Base-by-base conservation (phyloP, 2,888 invertebrate genomes). In the Netelia fuscicornis region DNA sequence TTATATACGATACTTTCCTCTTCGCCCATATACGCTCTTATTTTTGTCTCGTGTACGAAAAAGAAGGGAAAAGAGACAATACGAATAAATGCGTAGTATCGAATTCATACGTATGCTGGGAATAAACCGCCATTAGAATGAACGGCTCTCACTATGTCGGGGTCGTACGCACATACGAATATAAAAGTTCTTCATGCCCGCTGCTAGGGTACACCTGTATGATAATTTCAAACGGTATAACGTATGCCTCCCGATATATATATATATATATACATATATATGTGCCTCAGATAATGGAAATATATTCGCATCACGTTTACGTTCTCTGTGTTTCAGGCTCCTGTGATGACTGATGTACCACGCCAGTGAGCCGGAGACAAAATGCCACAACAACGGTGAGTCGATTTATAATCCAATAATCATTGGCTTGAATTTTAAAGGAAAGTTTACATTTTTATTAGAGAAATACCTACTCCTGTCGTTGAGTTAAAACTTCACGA, bases 221-320 rank as follows among this genome's bases (percentile, higher is more conserved):
- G 81, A 84, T 84, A 84, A 84, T 84, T 84, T 74, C 67, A 78
- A 84, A 84, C 84, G 84, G 84, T 81, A 84, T 84, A 77, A 81
- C 62, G 72, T 81, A 64, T 52, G 52, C 48, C 23, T 13, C 25
- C 48, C 10, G 48, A 11, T 42, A 58, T 37, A 54, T 56, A 2
- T 48, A 48, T 48, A 48, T 48, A 48, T 48, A 48, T 48, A 48
- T 48, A 48, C 1, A 10, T 48, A 48, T 48, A 48, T 48, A 48
- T 13, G 48, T 48, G 11, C 13, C 10, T 48, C 2, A 30, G 68
- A 37, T 60, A 30, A 44, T 44, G 75, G 10, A 30, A 77, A 30
- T 56, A 77, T 81, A 81, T 81, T 81, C 84, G 68, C 44, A 44
- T 77, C 84, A 81, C 81, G 81, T 84, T 74, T 54, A 70, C 74